Conservation (phyloP, 2,797 vertebrate genomes). For the Luscinia megarhynchos region DNA sequence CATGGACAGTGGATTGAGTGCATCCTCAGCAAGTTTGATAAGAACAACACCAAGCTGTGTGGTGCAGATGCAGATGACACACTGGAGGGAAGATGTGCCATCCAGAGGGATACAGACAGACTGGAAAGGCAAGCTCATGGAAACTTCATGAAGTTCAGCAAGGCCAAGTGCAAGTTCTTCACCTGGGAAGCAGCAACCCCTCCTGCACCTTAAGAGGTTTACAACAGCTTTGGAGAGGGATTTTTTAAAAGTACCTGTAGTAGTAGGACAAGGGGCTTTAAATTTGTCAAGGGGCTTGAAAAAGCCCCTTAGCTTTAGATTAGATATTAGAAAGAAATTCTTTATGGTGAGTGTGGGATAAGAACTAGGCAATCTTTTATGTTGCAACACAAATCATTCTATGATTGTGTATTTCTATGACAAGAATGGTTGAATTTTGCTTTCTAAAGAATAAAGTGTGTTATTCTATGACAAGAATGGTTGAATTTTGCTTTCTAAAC, state of each 20-base stretch:
- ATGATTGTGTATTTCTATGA: not conserved
- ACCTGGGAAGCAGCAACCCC: rapidly evolving
- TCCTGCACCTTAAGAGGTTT: not conserved
- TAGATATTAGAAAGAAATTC: not conserved
- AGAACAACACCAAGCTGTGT: not conserved
- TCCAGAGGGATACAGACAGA: not conserved
- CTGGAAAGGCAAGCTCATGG: not conserved
- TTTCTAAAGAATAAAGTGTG: not conserved
- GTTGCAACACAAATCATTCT: not conserved
- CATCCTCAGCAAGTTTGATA: not conserved
- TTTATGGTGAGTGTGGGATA: not conserved
- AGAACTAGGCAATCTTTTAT: not conserved
- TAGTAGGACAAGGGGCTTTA: not conserved
- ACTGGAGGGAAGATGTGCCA: not conserved
- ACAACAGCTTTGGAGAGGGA: not conserved
- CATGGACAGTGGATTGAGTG: no score
- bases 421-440: not conserved
- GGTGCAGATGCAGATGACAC: rapidly evolving
- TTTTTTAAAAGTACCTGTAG: not conserved
- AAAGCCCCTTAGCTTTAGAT: not conserved
- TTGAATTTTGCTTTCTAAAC: not conserved
- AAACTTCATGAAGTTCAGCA: not conserved
- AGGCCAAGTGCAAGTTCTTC: not conserved
- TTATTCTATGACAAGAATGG: not conserved
- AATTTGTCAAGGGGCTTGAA: not conserved